Evolutionary conservation across 2,888 invertebrate genomes (phyloP), one percentile per base, ranked within the genome.

Genomic region (Hydrotaea cyrtoneurina): DNA sequence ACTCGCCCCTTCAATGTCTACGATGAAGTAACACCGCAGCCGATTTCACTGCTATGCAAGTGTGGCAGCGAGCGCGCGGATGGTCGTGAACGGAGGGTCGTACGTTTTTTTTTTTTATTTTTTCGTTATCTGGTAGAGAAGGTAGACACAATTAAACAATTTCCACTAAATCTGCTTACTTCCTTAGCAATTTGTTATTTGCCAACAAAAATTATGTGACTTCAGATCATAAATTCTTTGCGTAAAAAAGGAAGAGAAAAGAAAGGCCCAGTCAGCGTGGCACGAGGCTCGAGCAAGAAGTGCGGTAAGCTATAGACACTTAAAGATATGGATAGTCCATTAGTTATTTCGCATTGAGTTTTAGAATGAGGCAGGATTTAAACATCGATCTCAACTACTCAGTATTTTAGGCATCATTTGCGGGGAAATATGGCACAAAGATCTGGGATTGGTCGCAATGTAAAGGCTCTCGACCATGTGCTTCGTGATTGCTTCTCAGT

Each of bases 121-220:
- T n/a, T n/a, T n/a, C n/a, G n/a, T n/a, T 82, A 85, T 85, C 85
- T 82, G 82, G 69, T 74, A 74, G 72, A 46, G 78, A 80, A 80
- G 82, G 83, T 85, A 90, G 90, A 89, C 89, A 90, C 90, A 90
- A 90, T 90, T 90, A 90, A 90, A 90, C 90, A 90, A 90, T 90
- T 91, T 90, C 91, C 91, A 90, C 91, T 90, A 90, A 91, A 90
- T 90, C 91, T 91, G 90, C 89, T 86, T 86, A 89, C 90, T 90
- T 91, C 90, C 90, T 89, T 90, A 88, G 89, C 90, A 90, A 91
- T 91, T 91, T 91, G 91, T 90, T 90, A 91, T 91, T 91, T 90
- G 89, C 89, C 91, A 87, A 88, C 89, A 90, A 90, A 86, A 91
- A 90, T 91, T 91, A 91, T 91, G 91, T 90, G 91, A 91, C 91